Conservation (phyloP, 2,888 invertebrate species). For the Eupithecia abbreviata region DNA sequence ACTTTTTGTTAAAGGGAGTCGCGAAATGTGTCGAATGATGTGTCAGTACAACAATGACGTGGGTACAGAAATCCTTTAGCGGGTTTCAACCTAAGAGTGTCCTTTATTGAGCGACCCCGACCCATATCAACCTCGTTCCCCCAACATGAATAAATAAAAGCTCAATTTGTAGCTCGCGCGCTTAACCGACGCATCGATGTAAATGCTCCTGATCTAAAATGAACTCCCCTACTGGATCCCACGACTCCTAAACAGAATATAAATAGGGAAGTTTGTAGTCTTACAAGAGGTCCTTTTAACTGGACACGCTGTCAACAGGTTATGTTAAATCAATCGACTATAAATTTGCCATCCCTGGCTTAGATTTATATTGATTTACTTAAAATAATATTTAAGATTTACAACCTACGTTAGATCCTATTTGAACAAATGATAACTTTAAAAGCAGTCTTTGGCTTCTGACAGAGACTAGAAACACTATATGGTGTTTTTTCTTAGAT, state of each 20-base stretch:
- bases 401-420: background rate
- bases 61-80: constrained; percentile 64
- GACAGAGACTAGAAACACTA: too few relatives aligned
- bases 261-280: constrained; percentile 40
- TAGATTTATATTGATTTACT: constrained; percentile 44
- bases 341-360: constrained; percentile 54
- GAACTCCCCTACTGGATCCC: constrained; percentile 58
- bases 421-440: background rate
- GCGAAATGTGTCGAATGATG: constrained; percentile 53
- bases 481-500: too few relatives aligned
- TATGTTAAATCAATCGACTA: constrained; percentile 63
- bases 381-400: background rate
- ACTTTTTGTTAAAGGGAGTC: constrained; percentile 41
- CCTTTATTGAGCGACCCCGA: constrained; percentile 78
- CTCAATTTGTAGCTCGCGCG: constrained; percentile 79
- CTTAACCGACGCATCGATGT: constrained; percentile 71
- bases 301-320: constrained; percentile 57
- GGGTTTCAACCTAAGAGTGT: constrained; percentile 64
- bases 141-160: constrained; percentile 82
- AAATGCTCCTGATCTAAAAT: constrained; percentile 65
- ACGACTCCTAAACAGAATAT: constrained; percentile 46
- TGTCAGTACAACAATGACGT: constrained; percentile 55
- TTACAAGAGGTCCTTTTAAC: constrained; percentile 51
- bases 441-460: background rate
- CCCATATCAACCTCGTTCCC: constrained; percentile 78